Conservation (phyloP, 2,888 invertebrate species). For the Acrobasis repandana region DNA sequence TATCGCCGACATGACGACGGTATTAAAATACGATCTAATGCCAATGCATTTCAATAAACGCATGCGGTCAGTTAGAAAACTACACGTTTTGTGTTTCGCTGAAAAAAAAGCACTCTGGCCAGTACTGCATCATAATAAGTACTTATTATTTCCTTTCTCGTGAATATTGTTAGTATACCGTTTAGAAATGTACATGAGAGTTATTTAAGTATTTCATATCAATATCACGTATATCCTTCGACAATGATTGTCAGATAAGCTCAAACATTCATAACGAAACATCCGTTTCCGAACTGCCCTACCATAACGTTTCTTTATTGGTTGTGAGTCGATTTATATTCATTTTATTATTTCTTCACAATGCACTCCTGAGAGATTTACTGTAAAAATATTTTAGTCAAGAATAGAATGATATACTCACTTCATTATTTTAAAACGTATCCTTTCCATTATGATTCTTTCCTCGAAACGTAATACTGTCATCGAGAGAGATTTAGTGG, state of each 20-base stretch:
- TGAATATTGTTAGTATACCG: too few relatives aligned
- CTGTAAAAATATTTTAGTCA: background rate
- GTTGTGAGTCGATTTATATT: background rate
- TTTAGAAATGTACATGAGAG: too few relatives aligned
- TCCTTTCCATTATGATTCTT: background rate
- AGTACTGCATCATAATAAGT: too few relatives aligned
- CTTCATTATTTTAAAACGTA: conserved; percentile 2
- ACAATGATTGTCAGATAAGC: background rate
- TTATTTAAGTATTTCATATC: too few relatives aligned
- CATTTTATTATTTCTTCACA: background rate
- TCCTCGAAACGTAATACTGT: background rate
- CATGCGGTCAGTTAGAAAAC: too few relatives aligned
- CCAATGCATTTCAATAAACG: too few relatives aligned
- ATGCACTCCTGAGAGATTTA: background rate
- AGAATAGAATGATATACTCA: conserved; percentile 2
- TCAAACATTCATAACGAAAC: background rate
- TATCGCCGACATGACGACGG: too few relatives aligned
- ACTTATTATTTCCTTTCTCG: too few relatives aligned
- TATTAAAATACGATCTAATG: too few relatives aligned
- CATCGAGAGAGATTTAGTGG: background rate
- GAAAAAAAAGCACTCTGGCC: too few relatives aligned
- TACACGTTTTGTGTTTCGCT: too few relatives aligned
- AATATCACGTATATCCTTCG: too few relatives aligned
- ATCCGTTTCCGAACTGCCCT: conserved; percentile 5
- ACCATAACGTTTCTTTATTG: conserved; percentile 15